Percentiles rank a stretch among this genome's conserved stretches.
Conservation (phyloP, 1,140 invertebrate species). For the Callitettix versicolor region DNA sequence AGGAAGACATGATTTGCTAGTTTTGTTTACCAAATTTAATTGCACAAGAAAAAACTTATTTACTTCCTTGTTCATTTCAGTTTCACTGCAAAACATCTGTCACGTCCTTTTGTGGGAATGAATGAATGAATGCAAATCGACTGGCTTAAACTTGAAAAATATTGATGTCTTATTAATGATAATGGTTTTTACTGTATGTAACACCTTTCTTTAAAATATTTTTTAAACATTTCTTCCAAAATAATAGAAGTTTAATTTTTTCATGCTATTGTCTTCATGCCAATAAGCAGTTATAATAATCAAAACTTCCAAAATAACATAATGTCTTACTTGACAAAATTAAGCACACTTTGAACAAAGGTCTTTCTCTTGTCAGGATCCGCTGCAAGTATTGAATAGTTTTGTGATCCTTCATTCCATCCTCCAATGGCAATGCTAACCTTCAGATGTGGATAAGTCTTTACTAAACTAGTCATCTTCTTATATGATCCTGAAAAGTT, state of each 20-base stretch:
- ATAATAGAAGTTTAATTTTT: constrained; percentile 26
- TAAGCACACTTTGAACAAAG: constrained; percentile 52
- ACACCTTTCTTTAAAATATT: no score
- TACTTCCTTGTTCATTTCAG: no score
- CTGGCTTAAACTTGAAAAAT: no score
- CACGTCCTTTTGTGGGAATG: no score
- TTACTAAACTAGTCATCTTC: constrained; percentile 44
- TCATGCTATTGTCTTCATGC: not conserved
- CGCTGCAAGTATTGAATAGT: constrained; percentile 64
- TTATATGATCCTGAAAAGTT: constrained; percentile 47
- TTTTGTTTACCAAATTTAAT: no score
- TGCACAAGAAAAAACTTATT: no score
- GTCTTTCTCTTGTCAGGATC: constrained; percentile 40
- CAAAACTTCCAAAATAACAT: not conserved
- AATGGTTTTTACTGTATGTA: no score
- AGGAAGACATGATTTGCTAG: no score
- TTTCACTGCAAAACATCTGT: no score
- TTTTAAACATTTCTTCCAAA: constrained; percentile 24
- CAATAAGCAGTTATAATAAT: not conserved
- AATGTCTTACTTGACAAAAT: constrained; percentile 44
- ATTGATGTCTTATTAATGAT: no score
- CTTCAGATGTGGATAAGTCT: constrained; percentile 60
- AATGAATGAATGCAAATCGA: no score
- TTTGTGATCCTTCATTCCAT: constrained; percentile 75
- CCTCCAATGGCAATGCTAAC: constrained; percentile 73